Evolutionary conservation across 2,888 invertebrate genomes (phyloP), one percentile per base, ranked within the genome.

Genomic region (Erpobdella octoculata): DNA sequence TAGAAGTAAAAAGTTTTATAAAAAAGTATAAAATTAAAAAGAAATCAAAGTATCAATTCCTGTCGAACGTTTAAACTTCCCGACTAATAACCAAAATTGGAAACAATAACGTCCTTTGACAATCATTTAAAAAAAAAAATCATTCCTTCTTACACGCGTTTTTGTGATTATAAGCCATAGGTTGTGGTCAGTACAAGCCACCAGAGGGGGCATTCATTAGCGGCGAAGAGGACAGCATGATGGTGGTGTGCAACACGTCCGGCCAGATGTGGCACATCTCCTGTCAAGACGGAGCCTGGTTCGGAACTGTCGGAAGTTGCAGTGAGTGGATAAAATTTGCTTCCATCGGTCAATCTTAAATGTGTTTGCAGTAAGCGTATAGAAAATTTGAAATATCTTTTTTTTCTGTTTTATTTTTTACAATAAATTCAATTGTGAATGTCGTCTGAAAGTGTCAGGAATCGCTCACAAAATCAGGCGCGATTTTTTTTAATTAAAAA

Each of bases 191-290:
- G 46, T 53, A 75, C 66, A 69, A 69, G 58, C 70, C 74, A 2
- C 75, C 76, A 6, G 62, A 58, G 25, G 73, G 75, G 8, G 72
- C 73, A 18, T 70, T 64, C 59, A 28, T 74, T n/a, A 70, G 48
- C 31, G 71, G 76, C 4, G 58, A 72, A 28, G 70, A 65, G 15
- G 74, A 75, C 61, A 73, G 70, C 64, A 36, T 71, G 36, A 71
- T 68, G n/a, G 73, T 76, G 21, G 71, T 71, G 28, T 76, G 76
- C 67, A 76, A 76, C 70, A 69, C 70, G 25, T 73, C 75, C 6
- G 67, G 72, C 25, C 73, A 75, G 70, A 73, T 75, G 18, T 76
- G 76, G 76, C 76, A 75, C 69, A 58, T 76, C 38, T 74, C 71
- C 28, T 76, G 76, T 46, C 64, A 62, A 33, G 73, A 75, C 31